Conservation (phyloP, 2,888 invertebrate species). For the Latheticus oryzae region DNA sequence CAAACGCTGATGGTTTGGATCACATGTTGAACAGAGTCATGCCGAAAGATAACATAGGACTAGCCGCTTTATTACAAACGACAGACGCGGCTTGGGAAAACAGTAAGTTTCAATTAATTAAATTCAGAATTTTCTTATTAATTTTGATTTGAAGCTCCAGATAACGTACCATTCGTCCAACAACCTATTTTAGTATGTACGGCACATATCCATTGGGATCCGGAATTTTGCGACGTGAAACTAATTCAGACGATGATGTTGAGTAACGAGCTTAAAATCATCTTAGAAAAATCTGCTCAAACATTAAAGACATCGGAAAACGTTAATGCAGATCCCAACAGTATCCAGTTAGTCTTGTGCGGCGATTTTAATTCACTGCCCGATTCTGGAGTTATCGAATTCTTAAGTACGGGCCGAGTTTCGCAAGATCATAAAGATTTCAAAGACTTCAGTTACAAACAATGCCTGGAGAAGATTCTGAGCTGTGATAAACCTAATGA, state of each 20-base stretch:
- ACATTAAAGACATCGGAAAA: slow-evolving; percentile 77
- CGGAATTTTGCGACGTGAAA: slow-evolving; percentile 99
- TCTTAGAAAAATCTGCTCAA: slow-evolving; percentile 87
- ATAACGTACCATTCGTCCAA: slow-evolving; percentile 80
- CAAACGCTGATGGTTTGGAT: slow-evolving; percentile 97
- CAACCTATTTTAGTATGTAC: slow-evolving; percentile 96
- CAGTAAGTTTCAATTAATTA: slow-evolving; percentile 66
- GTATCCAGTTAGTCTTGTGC: slow-evolving; percentile 92
- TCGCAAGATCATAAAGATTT: slow-evolving; percentile 94
- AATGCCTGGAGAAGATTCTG: slow-evolving; percentile 89
- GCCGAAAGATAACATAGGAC: slow-evolving; percentile 99
- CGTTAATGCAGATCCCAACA: slow-evolving; percentile 78
- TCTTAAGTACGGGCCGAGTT: slow-evolving; percentile 90
- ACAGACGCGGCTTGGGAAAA: slow-evolving; percentile 95
- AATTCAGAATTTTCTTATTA: slow-evolving; percentile 1
- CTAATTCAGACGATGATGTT: slow-evolving; percentile 99
- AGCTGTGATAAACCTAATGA: slow-evolving; percentile 87
- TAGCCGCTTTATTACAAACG: slow-evolving; percentile 94
- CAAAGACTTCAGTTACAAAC: slow-evolving; percentile 94
- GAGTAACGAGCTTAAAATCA: slow-evolving; percentile 90
- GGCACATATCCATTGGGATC: slow-evolving; percentile 99
- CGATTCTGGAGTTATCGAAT: slow-evolving; percentile 97
- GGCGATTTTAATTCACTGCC: slow-evolving; percentile 99
- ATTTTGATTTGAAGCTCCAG: slow-evolving; percentile 65
- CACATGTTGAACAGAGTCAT: slow-evolving; percentile 98